phyloP scores from a whole-genome alignment of 2,113 vertebrate species.

The Ovis canadensis region DNA sequence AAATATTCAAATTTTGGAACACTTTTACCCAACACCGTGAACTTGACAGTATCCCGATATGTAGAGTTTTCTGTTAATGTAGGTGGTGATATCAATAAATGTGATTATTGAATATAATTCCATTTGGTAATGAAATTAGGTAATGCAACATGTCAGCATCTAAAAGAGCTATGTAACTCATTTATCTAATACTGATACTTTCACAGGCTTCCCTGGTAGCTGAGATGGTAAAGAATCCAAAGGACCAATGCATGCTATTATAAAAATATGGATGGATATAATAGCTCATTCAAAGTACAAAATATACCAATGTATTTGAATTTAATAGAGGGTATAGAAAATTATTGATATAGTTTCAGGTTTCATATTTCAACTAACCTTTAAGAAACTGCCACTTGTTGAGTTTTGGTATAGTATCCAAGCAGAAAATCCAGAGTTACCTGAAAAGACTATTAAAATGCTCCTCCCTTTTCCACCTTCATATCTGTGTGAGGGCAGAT shows the following conservation, averaged over 20 bases:
- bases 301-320: not conserved
- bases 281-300: not conserved
- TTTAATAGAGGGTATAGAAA: not conserved
- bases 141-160: not conserved
- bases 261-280: not conserved
- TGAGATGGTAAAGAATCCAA: not conserved
- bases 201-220: not conserved
- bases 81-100: not conserved
- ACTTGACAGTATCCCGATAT: not conserved
- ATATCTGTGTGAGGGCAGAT: not conserved
- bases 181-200: not conserved
- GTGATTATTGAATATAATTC: not conserved
- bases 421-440: not conserved
- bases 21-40: not conserved
- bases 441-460: not conserved
- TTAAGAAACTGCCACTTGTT: not conserved
- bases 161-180: not conserved
- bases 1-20: slow-evolving; percentile 5
- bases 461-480: not conserved
- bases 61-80: not conserved
- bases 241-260: not conserved
- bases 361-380: not conserved
- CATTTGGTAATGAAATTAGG: not conserved
- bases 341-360: not conserved
- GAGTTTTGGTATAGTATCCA: not conserved